Base-by-base conservation (phyloP, 2,888 invertebrate genomes). In the Leptopilina drosophilae region DNA sequence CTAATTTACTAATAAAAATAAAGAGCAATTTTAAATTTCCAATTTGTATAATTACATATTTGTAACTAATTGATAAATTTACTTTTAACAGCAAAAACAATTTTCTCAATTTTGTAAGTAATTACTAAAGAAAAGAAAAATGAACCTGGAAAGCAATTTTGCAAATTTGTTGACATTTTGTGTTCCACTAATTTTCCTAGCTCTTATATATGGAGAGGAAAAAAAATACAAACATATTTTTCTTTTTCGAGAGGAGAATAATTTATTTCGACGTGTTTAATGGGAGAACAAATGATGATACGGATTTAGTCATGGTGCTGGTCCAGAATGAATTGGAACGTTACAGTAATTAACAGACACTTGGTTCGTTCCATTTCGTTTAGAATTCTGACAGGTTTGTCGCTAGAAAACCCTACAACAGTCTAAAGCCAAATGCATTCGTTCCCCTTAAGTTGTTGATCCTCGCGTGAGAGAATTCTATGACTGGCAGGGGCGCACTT, bases 321-420 rank as follows among this genome's bases (percentile, higher is more conserved):
- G 56, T 76, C 15, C 62, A 66, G 56, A 76, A 73, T 62, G 78
- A 80, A 80, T 82, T 78, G 81, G n/a, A 75, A 65, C 83, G 85
- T 77, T 79, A 49, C 76, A 69, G 78, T 64, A 66, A 73, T 64
- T 77, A 77, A 67, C 75, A 77, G 75, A 65, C 59, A 62, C 77
- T 83, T 20, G 62, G 62, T 78, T 75, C 79, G 66, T 79, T 77
- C 77, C 78, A 67, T 82, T 77, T 81, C 83, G 76, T 85, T 49
- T 81, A 79, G 81, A 84, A 82, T 83, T 84, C 84, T 83, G 78
- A 76, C 83, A 82, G 77, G 79, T 83, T 49, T 83, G 85, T 86
- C 87, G 85, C 85, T 82, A 83, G 87, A 85, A 85, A 78, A 73
- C 73, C 78, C 75, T 83, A 81, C 83, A 83, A 14, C 82, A 75